Evolutionary conservation across 92 coral and sea anemone species (phyloP).

Genomic region (Zoanthus gigantus): DNA sequence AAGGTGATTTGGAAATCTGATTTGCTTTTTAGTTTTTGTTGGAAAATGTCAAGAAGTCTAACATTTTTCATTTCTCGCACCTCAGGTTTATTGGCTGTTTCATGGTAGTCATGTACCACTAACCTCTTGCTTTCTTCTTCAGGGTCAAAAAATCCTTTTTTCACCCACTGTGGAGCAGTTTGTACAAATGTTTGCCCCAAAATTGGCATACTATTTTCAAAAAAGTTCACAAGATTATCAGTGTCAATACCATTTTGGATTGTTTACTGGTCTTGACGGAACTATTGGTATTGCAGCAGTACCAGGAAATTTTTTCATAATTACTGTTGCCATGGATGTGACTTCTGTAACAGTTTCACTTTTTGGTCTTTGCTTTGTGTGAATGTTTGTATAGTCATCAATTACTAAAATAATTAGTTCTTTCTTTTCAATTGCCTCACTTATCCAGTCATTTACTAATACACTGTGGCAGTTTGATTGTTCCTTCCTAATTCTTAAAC

Average conservation of each 20-base stretch:
- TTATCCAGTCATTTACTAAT: conserved; percentile 26
- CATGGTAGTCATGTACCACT: conserved; percentile 17
- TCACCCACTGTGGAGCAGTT: conserved; percentile 60
- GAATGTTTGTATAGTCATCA: conserved; percentile 54
- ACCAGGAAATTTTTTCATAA: conserved; percentile 42
- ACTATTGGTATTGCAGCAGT: conserved; percentile 3
- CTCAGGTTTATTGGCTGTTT: background rate
- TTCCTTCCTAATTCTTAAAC: conserved; percentile 2
- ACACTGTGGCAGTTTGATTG: background rate
- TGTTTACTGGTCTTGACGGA: background rate
- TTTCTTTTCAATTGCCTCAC: conserved; percentile 40
- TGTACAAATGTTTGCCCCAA: conserved; percentile 21
- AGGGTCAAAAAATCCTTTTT: conserved; percentile 32
- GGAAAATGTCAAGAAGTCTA: conserved; percentile 3
- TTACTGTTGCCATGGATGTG: conserved; percentile 28
- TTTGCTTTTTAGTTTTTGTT: conserved; percentile 30
- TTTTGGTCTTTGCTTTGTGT: conserved; percentile 29
- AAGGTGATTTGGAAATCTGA: conserved; percentile 9
- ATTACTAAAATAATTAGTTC: conserved; percentile 31
- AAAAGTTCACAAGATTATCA: background rate
- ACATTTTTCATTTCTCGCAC: conserved; percentile 44
- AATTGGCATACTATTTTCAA: background rate
- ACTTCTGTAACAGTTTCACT: background rate
- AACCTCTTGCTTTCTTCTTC: conserved; percentile 43
- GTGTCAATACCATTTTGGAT: background rate